Evolutionary conservation across 1,140 invertebrate genomes (phyloP).

Genomic region (Bradynema listronoti): DNA sequence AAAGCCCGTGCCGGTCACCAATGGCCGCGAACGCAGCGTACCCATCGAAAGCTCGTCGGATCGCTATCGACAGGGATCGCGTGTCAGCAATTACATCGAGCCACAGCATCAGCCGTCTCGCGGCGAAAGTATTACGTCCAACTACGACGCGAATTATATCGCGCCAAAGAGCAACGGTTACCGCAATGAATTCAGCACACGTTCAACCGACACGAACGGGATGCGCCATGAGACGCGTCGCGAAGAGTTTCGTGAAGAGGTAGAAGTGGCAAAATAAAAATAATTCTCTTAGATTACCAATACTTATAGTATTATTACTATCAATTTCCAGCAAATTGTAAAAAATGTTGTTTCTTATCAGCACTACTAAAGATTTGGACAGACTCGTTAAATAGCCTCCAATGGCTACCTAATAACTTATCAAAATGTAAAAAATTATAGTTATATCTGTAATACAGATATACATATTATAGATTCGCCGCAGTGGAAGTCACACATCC

Average conservation of each 20-base stretch:
- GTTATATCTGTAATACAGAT: too few relatives aligned
- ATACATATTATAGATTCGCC: conserved; percentile 21
- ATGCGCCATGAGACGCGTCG: conserved; percentile 19
- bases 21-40: conserved; percentile 49
- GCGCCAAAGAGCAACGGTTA: conserved; percentile 16
- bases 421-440: too few relatives aligned
- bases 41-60: conserved; percentile 49
- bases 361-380: too few relatives aligned
- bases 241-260: conserved; percentile 30
- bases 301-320: too few relatives aligned
- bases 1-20: conserved; percentile 40
- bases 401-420: too few relatives aligned
- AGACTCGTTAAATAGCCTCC: too few relatives aligned
- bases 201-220: conserved; percentile 20
- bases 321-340: too few relatives aligned
- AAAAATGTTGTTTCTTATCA: too few relatives aligned
- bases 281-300: too few relatives aligned
- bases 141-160: conserved; percentile 11
- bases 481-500: conserved; percentile 11
- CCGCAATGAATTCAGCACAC: conserved; percentile 17
- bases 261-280: too few relatives aligned
- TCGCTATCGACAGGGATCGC: background rate
- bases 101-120: conserved; percentile 26
- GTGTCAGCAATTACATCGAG: conserved; percentile 17
- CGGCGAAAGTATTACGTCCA: conserved; percentile 13